Conservation (phyloP, 2,797 vertebrate genomes). For the Falco concolor region DNA sequence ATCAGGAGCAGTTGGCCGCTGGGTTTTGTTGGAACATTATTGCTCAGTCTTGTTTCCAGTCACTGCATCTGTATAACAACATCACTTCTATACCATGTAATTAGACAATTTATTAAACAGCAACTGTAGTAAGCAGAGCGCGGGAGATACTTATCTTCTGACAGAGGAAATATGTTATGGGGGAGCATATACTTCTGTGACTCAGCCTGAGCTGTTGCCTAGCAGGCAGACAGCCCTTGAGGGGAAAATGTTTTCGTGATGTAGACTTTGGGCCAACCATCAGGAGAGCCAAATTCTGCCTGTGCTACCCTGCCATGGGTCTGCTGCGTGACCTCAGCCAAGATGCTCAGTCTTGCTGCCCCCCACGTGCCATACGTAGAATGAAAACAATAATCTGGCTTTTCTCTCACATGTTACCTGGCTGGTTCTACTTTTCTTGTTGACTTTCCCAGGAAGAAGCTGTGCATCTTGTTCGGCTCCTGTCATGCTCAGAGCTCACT, state of each 20-base stretch:
- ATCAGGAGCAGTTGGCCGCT: conserved; percentile 23
- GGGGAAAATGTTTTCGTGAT: not conserved
- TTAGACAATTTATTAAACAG: conserved; percentile 66
- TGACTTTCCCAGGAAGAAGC: not conserved
- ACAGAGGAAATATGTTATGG: not conserved
- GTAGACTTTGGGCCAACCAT: not conserved
- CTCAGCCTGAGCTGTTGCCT: not conserved
- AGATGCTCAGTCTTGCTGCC: not conserved
- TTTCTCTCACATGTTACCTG: not conserved
- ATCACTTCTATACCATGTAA: conserved; percentile 51
- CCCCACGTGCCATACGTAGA: not conserved
- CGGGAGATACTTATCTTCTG: conserved; percentile 30
- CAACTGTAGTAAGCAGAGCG: not conserved
- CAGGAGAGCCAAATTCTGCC: not conserved
- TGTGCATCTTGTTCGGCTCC: not conserved
- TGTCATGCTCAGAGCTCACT: not conserved
- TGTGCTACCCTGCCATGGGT: not conserved
- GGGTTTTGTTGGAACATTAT: conserved; percentile 46
- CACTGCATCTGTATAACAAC: conserved; percentile 56
- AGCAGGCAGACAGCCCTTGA: not conserved
- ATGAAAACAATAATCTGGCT: not conserved
- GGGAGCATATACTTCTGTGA: not conserved
- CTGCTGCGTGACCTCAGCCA: not conserved
- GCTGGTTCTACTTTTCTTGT: not conserved
- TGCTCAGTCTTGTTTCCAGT: conserved; percentile 40